Conservation (phyloP, 2,113 vertebrate genomes). For the Lepidothrix coronata region DNA sequence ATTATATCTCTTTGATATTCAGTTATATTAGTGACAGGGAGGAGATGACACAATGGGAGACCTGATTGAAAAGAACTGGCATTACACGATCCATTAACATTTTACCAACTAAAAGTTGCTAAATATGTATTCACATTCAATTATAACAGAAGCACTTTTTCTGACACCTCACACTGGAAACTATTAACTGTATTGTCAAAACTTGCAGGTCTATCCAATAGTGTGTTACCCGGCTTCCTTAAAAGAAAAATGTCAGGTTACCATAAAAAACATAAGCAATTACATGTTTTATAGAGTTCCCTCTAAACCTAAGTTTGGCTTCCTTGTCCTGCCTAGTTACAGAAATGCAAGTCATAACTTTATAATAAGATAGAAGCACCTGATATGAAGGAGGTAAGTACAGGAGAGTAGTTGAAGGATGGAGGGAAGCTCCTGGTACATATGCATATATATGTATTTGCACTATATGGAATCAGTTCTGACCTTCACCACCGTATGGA, state of each 20-base stretch:
- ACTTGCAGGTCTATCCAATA: not conserved
- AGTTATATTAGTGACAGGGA: not conserved
- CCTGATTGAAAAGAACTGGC: not conserved
- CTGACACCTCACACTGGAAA: not conserved
- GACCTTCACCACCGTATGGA: not conserved
- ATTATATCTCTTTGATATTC: not conserved
- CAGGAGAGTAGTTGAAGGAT: not conserved
- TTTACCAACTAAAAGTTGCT: not conserved
- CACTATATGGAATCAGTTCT: fast-evolving
- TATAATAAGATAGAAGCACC: not conserved
- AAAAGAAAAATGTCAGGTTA: not conserved
- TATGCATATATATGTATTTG: not conserved
- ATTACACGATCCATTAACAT: not conserved
- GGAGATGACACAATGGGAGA: not conserved
- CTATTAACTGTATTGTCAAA: not conserved
- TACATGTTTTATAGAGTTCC: not conserved
- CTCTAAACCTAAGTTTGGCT: not conserved
- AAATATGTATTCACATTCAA: not conserved
- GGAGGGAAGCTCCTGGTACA: not conserved
- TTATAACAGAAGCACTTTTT: not conserved
- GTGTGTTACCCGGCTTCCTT: not conserved
- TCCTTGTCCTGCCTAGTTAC: not conserved
- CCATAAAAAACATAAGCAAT: not conserved
- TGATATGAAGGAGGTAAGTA: not conserved
- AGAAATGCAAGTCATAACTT: not conserved